A percentile compares a stretch with the other conserved stretches of the same genome.
These are phyloP conservation scores for Sebastes iracundus DNA, from an alignment of 2,797 vertebrate genomes.

Conservation along the genomic window DNA sequence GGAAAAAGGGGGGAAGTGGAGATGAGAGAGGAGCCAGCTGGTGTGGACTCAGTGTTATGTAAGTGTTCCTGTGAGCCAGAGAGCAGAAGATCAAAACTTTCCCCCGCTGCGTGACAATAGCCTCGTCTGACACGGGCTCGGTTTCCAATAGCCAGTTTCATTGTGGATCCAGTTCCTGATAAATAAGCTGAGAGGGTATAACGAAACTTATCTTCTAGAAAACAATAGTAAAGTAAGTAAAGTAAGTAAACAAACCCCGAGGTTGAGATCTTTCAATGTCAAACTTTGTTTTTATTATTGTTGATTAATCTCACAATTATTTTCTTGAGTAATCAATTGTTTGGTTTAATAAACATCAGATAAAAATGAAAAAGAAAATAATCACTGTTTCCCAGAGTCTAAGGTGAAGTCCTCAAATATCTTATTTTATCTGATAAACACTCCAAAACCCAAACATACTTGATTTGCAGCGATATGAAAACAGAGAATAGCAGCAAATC, in stretches of 20 bases:
- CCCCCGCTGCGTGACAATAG: constrained; percentile 40
- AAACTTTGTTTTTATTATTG: not conserved
- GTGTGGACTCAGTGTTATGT: constrained; percentile 59
- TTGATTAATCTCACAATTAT: not conserved
- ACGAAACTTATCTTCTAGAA: not conserved
- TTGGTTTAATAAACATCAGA: not conserved
- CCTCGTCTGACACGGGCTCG: constrained; percentile 12
- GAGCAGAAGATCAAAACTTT: constrained; percentile 49
- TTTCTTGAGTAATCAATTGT: not conserved
- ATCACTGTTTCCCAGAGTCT: not conserved
- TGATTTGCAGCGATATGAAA: not conserved
- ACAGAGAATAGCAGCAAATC: not conserved
- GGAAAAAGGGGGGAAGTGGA: constrained; percentile 35
- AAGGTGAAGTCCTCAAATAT: not conserved
- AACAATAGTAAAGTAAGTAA: not conserved
- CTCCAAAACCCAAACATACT: not conserved
- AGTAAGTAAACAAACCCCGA: not conserved
- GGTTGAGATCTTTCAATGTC: not conserved
- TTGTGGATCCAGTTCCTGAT: constrained; percentile 5
- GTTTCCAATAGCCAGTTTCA: constrained; percentile 22
- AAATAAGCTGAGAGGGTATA: not conserved
- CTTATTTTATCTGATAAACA: not conserved
- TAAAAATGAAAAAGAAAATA: too few relatives aligned
- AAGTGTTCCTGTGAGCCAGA: constrained; percentile 67
- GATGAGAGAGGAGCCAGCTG: constrained; percentile 71